Conservation (phyloP, 2,888 invertebrate species). For the Heteropelma amictum region DNA sequence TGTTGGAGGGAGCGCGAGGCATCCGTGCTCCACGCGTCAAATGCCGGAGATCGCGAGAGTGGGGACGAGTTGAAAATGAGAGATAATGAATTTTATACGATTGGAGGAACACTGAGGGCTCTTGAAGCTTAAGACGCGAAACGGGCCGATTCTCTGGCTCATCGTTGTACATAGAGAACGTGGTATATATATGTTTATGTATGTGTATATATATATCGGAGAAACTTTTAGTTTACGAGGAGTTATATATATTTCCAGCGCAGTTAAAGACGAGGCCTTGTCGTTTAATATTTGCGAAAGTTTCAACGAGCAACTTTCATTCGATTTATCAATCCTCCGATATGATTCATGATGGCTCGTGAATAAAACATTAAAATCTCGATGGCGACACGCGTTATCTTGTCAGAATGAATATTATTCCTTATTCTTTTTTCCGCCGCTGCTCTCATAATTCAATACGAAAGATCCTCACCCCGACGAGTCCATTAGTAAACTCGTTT, state of each 20-base stretch:
- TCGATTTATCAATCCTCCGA: constrained; percentile 20
- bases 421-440: constrained; percentile 1
- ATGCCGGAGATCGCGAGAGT: not conserved
- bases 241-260: too few relatives aligned
- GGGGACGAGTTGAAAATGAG: constrained; percentile 38
- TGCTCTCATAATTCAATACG: not conserved
- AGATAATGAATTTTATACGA: constrained; percentile 30
- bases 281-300: not conserved
- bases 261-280: not conserved
- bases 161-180: not conserved
- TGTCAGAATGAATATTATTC: not conserved
- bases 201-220: not conserved
- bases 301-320: constrained; percentile 29
- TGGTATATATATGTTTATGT: not conserved
- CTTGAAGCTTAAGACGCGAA: not conserved
- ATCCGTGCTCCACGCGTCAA: constrained; percentile 15
- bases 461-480: not conserved
- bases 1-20: constrained; percentile 40
- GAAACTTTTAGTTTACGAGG: too few relatives aligned
- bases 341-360: not conserved
- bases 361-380: constrained; percentile 15
- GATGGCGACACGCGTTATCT: not conserved
- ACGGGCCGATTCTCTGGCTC: not conserved
- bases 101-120: not conserved
- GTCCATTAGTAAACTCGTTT: constrained; percentile 9